These are phyloP conservation scores for Drosophila hamatofila DNA, from an alignment of 2,888 invertebrate genomes.

Conservation along the genomic window DNA sequence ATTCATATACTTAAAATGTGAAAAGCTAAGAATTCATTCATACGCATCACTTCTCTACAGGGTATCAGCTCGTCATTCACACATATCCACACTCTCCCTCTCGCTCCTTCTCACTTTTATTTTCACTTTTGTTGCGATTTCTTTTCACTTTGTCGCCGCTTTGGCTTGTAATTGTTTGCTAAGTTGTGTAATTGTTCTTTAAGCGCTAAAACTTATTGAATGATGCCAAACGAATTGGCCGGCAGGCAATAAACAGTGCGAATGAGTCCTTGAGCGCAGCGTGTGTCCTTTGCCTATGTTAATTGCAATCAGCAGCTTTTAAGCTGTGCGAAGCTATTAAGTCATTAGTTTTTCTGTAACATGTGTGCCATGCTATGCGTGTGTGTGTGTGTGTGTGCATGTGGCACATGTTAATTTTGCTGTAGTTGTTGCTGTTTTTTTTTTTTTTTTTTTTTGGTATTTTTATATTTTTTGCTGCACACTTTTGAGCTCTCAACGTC, in stretches of 20 bases:
- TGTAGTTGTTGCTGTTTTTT: conserved; percentile 15
- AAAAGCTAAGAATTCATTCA: not conserved
- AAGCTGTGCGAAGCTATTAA: conserved; percentile 72
- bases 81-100: not conserved
- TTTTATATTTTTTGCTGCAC: conserved; percentile 19
- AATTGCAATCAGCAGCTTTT: conserved; percentile 51
- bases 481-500: conserved; percentile 26
- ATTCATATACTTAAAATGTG: too few relatives aligned
- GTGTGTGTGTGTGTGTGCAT: conserved; percentile 41
- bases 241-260: conserved; percentile 37
- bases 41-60: not conserved
- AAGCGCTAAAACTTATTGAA: conserved; percentile 71
- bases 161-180: conserved; percentile 70
- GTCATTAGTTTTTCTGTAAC: conserved; percentile 78
- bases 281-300: conserved; percentile 26
- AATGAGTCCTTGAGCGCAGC: conserved; percentile 10
- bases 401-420: conserved; percentile 64
- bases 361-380: conserved; percentile 29
- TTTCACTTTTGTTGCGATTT: conserved; percentile 31
- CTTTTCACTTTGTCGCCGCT: conserved; percentile 53
- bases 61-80: not conserved
- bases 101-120: not conserved
- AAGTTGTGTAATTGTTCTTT: conserved; percentile 71
- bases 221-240: conserved; percentile 56
- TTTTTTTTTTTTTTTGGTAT: conserved; percentile 3